A percentile compares a stretch with the other conserved stretches of the same genome.
Evolutionary conservation across 2,888 invertebrate species (phyloP).

Genomic region (Scaptomyza flava): DNA sequence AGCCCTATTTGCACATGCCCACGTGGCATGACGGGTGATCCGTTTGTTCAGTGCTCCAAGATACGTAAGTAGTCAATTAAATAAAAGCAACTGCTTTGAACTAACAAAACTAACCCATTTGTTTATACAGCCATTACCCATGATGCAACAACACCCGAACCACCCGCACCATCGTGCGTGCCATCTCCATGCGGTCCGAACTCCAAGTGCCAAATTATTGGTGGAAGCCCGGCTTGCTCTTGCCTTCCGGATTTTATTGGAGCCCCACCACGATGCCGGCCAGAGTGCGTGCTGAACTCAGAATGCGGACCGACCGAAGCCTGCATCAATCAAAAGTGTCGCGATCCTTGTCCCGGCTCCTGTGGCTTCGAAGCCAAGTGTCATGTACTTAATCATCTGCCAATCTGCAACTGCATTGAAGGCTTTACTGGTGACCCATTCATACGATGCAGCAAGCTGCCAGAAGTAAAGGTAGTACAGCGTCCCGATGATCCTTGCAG

Average conservation of each 20-base stretch:
- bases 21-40: conserved; percentile 93
- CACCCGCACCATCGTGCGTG: conserved; percentile 89
- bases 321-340: conserved; percentile 91
- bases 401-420: conserved; percentile 90
- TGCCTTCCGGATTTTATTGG: conserved; percentile 92
- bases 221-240: conserved; percentile 91
- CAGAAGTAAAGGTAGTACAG: conserved; percentile 84
- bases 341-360: conserved; percentile 93
- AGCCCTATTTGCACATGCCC: conserved; percentile 95
- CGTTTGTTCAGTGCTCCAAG: conserved; percentile 90
- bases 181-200: conserved; percentile 95
- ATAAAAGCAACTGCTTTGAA: background rate
- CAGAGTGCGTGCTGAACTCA: conserved; percentile 91
- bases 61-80: conserved; percentile 86
- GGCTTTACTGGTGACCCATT: conserved; percentile 87
- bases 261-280: conserved; percentile 91
- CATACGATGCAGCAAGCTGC: conserved; percentile 87
- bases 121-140: conserved; percentile 54
- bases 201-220: conserved; percentile 90
- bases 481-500: conserved; percentile 89
- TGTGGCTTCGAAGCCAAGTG: conserved; percentile 92
- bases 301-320: conserved; percentile 92
- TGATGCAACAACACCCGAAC: conserved; percentile 70
- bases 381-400: conserved; percentile 89
- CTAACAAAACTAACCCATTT: background rate